phyloP scores from a whole-genome alignment of 2,113 vertebrate species.

The Deroptyus accipitrinus region DNA sequence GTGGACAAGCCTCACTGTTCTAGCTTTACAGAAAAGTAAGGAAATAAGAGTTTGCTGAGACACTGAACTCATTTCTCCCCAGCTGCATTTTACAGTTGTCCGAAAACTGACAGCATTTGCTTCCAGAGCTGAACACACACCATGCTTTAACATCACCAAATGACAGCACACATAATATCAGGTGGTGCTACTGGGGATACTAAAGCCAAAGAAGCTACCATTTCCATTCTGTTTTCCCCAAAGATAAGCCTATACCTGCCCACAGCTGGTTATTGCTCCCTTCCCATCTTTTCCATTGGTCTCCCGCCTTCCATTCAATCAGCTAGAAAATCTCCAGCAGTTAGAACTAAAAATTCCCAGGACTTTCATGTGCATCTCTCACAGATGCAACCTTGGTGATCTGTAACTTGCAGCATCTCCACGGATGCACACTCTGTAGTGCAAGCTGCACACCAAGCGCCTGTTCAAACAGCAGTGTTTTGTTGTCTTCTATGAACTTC shows the following conservation, averaged over 20 bases:
- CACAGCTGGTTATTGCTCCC: background rate
- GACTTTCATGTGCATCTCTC: background rate
- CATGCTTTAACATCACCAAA: background rate
- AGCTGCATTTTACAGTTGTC: background rate
- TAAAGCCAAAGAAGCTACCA: background rate
- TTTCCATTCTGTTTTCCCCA: background rate
- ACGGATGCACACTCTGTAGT: too few relatives aligned
- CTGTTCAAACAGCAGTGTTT: background rate
- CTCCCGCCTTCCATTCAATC: background rate
- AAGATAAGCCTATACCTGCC: background rate
- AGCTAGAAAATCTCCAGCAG: background rate
- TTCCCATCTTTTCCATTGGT: background rate
- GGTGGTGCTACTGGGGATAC: background rate
- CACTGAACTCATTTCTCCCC: background rate
- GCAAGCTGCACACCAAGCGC: background rate
- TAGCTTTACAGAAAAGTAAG: background rate
- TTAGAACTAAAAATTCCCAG: background rate
- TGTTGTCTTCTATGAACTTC: background rate
- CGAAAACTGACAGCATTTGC: background rate
- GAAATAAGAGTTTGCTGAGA: background rate
- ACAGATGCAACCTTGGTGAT: background rate
- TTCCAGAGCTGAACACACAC: background rate
- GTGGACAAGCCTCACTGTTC: background rate
- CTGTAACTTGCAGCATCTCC: background rate
- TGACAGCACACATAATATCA: background rate